A percentile compares a stretch with the other conserved stretches of the same genome.
These are phyloP conservation scores for Lepidurus apus DNA, from an alignment of 1,140 invertebrate genomes.

Conservation along the genomic window DNA sequence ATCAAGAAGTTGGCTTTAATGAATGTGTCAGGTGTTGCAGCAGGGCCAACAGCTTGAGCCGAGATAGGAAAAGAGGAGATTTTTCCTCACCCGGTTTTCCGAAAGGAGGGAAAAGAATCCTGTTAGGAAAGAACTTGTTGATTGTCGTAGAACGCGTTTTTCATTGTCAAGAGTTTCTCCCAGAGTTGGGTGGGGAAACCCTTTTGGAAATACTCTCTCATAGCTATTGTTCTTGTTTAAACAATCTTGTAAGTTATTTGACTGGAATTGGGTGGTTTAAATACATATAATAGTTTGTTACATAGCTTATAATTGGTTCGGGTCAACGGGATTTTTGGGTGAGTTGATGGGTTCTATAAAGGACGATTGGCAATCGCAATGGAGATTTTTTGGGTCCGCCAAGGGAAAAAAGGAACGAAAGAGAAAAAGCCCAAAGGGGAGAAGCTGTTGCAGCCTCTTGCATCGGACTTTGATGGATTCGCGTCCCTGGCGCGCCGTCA, in stretches of 20 bases:
- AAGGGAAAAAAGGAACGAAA: constrained; percentile 17
- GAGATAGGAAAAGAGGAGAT: constrained; percentile 8
- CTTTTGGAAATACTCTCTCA: neutral
- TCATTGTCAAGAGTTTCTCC: neutral
- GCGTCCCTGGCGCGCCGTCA: constrained; percentile 34
- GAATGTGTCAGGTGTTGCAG: constrained; percentile 10
- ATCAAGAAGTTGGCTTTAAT: constrained; percentile 11
- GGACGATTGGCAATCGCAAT: constrained; percentile 9
- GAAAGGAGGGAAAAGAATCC: neutral
- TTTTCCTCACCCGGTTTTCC: constrained; percentile 18
- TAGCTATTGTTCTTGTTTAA: too few relatives aligned
- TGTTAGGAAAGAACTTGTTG: constrained; percentile 22
- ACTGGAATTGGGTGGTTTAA: too few relatives aligned
- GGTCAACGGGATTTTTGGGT: too few relatives aligned
- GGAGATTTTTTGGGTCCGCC: constrained; percentile 16
- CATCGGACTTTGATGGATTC: constrained; percentile 33
- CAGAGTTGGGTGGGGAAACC: neutral
- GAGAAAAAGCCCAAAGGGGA: constrained; percentile 11
- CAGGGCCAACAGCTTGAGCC: neutral
- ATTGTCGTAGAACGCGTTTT: constrained; percentile 21
- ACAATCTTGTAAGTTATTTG: too few relatives aligned
- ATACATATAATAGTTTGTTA: too few relatives aligned
- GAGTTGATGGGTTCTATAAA: neutral
- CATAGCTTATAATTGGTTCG: too few relatives aligned
- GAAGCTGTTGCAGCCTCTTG: constrained; percentile 28